Base-by-base conservation (phyloP, 2,113 vertebrate species). In the Rostratula benghalensis region DNA sequence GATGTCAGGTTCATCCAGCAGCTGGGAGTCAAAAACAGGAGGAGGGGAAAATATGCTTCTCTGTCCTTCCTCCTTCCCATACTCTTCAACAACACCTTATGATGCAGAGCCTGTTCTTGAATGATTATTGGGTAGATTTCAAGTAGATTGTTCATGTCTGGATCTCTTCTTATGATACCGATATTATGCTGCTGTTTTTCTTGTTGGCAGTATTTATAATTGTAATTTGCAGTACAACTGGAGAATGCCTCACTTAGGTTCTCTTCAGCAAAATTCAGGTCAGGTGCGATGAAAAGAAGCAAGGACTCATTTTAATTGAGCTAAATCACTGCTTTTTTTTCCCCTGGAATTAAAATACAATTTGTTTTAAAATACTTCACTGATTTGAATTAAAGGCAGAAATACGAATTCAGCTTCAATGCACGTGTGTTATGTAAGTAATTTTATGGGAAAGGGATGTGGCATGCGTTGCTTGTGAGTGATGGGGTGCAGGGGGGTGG, bases 311-410 rank as follows among this genome's bases (percentile, higher is more conserved):
- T 76, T 91, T 87, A 95, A 84, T 94, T 61, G 20, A 91, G 87
- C 71, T 65, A 94, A 96, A 69, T 28, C 45, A 35, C 54, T 79
- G 86, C 92, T 96, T 95, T 43, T 43, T 43, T 93, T 96, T 95
- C 20, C 73, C 57, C 61, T 65, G 74, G 73, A 95, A 93, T 94
- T 87, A 94, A 89, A 96, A 45, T 78, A 53, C 48, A 87, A 84
- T 95, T 89, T 95, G 80, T 93, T 92, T 94, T 3, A 92, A 94
- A 95, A 93, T 79, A 61, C 87, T 67, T 87, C 91, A 82, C 30
- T 76, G 83, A 68, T 89, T 89, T 91, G 89, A 94, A 89, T 68
- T 56, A 53, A 65, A 79, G 86, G 77, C 89, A 92, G 87, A 80
- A 94, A 82, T 69, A 67, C 1, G 45, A 95, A 59, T 92, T 92